These are phyloP conservation scores for Epinephelus malabaricus DNA, from an alignment of 2,797 vertebrate genomes.

Conservation along the genomic window DNA sequence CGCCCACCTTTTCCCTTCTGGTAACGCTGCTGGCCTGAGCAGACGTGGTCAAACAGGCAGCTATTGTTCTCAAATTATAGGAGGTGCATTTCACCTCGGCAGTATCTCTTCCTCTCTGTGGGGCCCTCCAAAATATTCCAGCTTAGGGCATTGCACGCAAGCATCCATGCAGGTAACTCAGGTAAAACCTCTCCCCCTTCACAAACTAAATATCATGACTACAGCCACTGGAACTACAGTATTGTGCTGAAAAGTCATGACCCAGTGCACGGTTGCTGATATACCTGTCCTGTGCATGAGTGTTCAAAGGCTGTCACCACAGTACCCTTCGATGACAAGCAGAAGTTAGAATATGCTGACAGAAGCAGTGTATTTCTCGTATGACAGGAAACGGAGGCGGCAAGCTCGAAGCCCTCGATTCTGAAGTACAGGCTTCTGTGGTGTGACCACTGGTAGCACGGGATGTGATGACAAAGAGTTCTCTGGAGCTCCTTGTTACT, in stretches of 20 bases:
- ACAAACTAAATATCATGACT: background rate
- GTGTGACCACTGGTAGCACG: conserved; percentile 33
- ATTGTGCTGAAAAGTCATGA: background rate
- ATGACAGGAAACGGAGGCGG: conserved; percentile 74
- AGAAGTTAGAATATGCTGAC: conserved; percentile 64
- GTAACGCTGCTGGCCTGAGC: conserved; percentile 28
- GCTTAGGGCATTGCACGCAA: background rate
- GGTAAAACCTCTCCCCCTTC: conserved; percentile 6
- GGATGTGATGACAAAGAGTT: conserved; percentile 1
- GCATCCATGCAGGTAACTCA: background rate
- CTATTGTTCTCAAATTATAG: conserved; percentile 47
- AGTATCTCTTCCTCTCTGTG: conserved; percentile 12
- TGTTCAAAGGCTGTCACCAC: conserved; percentile 41
- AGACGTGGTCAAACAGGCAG: conserved; percentile 41
- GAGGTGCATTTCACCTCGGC: conserved; percentile 32
- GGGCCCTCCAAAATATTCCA: background rate
- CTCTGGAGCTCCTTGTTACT: background rate
- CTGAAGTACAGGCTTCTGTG: conserved; percentile 17
- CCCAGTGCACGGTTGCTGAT: conserved; percentile 3
- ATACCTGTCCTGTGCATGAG: conserved; percentile 32
- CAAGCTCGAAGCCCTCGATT: conserved; percentile 33
- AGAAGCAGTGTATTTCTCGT: conserved; percentile 54
- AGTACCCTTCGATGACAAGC: conserved; percentile 54
- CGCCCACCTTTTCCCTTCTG: conserved; percentile 41
- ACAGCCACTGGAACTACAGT: background rate